Evolutionary conservation across 2,113 vertebrate genomes (phyloP).

Genomic region (Podarcis cretensis): DNA sequence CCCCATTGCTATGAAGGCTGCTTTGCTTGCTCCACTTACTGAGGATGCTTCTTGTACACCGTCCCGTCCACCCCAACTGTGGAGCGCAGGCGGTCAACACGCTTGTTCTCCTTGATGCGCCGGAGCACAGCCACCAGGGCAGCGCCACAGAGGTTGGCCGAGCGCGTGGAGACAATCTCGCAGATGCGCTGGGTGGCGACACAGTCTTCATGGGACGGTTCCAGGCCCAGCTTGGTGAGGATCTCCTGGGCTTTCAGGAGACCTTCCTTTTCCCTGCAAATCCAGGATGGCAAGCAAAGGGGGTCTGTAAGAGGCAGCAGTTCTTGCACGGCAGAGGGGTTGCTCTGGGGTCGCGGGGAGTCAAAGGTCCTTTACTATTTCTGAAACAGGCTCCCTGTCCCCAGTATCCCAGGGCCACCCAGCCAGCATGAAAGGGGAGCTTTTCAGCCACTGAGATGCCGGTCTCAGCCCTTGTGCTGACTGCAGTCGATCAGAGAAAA

Average conservation of each 20-base stretch:
- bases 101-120: conserved; percentile 94
- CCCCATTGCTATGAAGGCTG: no score
- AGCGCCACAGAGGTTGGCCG: conserved; percentile 89
- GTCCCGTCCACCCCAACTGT: conserved; percentile 92
- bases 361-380: no score
- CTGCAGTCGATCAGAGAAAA: no score
- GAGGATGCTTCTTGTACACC: conserved; percentile 94
- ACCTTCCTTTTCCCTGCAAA: conserved; percentile 86
- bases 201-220: conserved; percentile 87
- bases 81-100: conserved; percentile 83
- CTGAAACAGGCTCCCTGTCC: no score
- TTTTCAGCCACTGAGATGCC: no score
- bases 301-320: fast-evolving
- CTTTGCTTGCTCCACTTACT: conserved; percentile 80
- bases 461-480: no score
- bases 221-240: conserved; percentile 83
- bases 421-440: no score
- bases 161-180: conserved; percentile 91
- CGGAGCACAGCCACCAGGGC: conserved; percentile 85
- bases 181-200: conserved; percentile 87
- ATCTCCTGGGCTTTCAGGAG: conserved; percentile 81
- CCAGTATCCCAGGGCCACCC: no score
- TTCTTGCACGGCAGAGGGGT: neutral
- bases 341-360: no score
- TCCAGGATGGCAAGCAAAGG: fast-evolving